Evolutionary conservation across 2,797 vertebrate genomes (phyloP), one percentile per base, ranked within the genome.

Genomic region (Takifugu rubripes): DNA sequence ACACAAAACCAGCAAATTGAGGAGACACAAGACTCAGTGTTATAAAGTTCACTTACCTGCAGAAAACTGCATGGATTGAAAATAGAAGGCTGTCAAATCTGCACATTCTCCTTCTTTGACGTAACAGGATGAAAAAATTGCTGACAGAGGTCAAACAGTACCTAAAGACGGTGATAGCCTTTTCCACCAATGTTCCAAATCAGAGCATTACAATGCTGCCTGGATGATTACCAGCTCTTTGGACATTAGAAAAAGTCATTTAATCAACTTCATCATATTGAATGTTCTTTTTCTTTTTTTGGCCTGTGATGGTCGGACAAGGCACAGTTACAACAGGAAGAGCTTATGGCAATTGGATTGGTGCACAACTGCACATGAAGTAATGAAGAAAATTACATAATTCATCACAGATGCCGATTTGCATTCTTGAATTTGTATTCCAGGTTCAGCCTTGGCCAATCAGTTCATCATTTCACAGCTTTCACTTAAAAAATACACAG

Each of bases 131-230:
- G 49, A 71, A 68, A 52, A 49, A 56, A 49, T 50, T 64, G 36
- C 10, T 42, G 43, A 44, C n/a, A 58, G 57, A 64, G 59, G 56
- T 74, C 61, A 71, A 52, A 57, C 21, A 45, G 66, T 25, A 56
- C 49, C 47, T 67, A 31, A 21, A 52, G 51, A 63, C 25, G 42
- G 45, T 54, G 47, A 69, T 31, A 31, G 43, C 12, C 27, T 68
- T 72, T 67, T 71, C 64, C n/a, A 68, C 78, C 56, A 58, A 61
- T 29, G 2, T 29, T 29, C 36, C 36, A 40, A 54, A 55, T 40
- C 36, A 61, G 64, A 70, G 43, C 33, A 47, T 46, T 24, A 45
- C 42, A 27, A 33, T 40, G 36, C 49, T 59, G 48, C 10, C 36
- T 52, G 45, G 59, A 40, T 56, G 55, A 59, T 59, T 72, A 61